Conservation (phyloP, 2,888 invertebrate genomes). For the Trachelus troglodyta region DNA sequence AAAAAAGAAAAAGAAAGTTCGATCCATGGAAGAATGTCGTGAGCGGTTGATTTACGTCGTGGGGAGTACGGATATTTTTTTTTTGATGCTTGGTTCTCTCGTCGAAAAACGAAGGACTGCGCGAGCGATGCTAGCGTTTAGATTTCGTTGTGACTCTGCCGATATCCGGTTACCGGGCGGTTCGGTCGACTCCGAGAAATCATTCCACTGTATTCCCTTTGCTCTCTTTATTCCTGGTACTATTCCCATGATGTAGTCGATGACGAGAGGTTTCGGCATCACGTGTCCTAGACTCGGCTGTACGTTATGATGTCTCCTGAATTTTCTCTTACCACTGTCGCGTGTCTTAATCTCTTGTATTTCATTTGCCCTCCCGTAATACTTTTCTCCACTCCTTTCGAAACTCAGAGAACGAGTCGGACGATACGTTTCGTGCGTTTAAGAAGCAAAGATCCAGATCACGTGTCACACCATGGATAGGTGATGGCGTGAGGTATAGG, state of each 20-base stretch:
- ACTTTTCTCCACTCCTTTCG: background rate
- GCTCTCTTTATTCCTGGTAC: background rate
- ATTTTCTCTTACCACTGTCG: background rate
- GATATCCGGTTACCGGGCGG: constrained; percentile 16
- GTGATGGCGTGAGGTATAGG: constrained; percentile 45
- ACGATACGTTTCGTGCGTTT: constrained; percentile 6
- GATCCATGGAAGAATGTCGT: background rate
- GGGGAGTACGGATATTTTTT: background rate
- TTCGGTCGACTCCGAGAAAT: background rate
- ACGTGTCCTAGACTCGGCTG: background rate
- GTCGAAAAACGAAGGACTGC: background rate
- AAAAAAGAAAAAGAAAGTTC: background rate
- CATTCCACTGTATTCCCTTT: background rate
- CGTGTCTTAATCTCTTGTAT: background rate
- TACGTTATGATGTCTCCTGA: background rate
- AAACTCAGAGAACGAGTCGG: background rate
- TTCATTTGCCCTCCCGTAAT: background rate
- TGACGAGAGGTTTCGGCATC: background rate
- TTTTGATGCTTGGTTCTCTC: background rate
- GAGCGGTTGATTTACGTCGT: background rate
- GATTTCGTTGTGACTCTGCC: constrained; percentile 15
- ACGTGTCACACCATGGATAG: constrained; percentile 38
- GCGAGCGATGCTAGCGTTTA: constrained; percentile 6
- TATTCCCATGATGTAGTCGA: background rate
- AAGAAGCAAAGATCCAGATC: constrained; percentile 30